Conservation (phyloP, 2,888 invertebrate genomes). For the Neoscelio sp. region DNA sequence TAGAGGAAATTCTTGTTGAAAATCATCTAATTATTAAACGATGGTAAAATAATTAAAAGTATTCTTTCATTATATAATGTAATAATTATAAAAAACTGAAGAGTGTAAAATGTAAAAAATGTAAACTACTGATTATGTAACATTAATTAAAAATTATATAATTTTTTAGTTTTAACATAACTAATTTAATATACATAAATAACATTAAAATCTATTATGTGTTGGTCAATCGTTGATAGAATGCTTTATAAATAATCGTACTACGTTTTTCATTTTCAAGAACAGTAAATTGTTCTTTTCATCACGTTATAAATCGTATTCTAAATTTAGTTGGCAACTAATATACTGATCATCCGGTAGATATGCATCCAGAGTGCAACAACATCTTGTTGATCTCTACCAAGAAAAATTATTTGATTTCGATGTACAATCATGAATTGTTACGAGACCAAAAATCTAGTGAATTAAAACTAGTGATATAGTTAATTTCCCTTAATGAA, state of each 20-base stretch:
- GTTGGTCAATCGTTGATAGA: too few species aligned
- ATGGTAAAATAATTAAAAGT: too few species aligned
- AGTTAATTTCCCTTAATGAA: slow-evolving; percentile 29
- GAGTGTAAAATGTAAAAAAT: too few species aligned
- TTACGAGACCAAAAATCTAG: neutral
- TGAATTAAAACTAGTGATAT: slow-evolving; percentile 23
- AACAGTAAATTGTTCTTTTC: slow-evolving; percentile 21
- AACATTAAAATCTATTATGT: too few species aligned
- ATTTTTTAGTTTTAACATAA: too few species aligned
- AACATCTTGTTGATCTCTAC: slow-evolving; percentile 23
- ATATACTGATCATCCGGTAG: slow-evolving; percentile 17
- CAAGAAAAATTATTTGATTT: slow-evolving; percentile 13
- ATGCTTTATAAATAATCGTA: neutral
- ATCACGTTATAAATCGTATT: slow-evolving; percentile 8
- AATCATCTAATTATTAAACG: too few species aligned
- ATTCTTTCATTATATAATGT: too few species aligned
- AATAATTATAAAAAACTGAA: too few species aligned
- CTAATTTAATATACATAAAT: too few species aligned
- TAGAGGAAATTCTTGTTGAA: too few species aligned
- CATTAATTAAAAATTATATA: too few species aligned
- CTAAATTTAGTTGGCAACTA: slow-evolving; percentile 38
- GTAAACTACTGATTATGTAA: too few species aligned
- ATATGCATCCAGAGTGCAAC: slow-evolving; percentile 13
- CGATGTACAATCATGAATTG: slow-evolving; percentile 1
- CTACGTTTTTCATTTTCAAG: neutral